A percentile compares a stretch with the other conserved stretches of the same genome.
These are phyloP conservation scores for Patiria pectinifera DNA, from an alignment of 53 echinoderm and acorn worm species.

Conservation along the genomic window DNA sequence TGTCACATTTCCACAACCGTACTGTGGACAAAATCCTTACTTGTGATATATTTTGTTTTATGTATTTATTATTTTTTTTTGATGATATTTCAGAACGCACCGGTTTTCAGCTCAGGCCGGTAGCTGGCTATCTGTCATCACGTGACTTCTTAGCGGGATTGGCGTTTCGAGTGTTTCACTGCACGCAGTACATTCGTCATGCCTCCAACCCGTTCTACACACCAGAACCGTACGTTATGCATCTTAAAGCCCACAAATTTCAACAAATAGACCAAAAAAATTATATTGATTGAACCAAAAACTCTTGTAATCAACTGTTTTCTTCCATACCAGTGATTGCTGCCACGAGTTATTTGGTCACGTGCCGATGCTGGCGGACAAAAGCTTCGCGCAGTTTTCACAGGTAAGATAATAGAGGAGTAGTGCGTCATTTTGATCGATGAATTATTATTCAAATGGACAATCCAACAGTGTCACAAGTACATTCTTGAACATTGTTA, in stretches of 20 bases:
- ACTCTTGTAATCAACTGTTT: background rate
- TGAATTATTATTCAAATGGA: background rate
- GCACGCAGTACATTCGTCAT: constrained; percentile 97
- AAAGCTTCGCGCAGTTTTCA: constrained; percentile 93
- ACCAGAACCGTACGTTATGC: constrained; percentile 91
- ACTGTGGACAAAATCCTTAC: too few species aligned
- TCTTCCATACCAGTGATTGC: constrained; percentile 73
- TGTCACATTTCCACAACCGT: too few species aligned
- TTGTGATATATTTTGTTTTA: too few species aligned
- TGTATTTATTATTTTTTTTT: too few species aligned
- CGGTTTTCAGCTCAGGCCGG: constrained; percentile 90
- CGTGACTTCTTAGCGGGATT: constrained; percentile 96
- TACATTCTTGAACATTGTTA: too few species aligned
- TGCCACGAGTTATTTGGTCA: constrained; percentile 97
- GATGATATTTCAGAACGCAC: constrained; percentile 70
- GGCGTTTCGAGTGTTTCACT: constrained; percentile 95
- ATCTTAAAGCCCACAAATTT: background rate
- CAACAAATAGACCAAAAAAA: background rate
- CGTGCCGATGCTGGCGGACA: constrained; percentile 97
- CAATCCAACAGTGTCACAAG: background rate
- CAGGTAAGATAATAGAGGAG: constrained; percentile 69
- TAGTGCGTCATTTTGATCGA: background rate
- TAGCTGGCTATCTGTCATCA: constrained; percentile 94
- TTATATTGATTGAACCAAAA: background rate
- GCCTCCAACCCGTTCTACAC: constrained; percentile 91